A percentile compares a stretch with the other conserved stretches of the same genome.
Evolutionary conservation across 2,888 invertebrate species (phyloP).

Genomic region (Syrista parreyssii): DNA sequence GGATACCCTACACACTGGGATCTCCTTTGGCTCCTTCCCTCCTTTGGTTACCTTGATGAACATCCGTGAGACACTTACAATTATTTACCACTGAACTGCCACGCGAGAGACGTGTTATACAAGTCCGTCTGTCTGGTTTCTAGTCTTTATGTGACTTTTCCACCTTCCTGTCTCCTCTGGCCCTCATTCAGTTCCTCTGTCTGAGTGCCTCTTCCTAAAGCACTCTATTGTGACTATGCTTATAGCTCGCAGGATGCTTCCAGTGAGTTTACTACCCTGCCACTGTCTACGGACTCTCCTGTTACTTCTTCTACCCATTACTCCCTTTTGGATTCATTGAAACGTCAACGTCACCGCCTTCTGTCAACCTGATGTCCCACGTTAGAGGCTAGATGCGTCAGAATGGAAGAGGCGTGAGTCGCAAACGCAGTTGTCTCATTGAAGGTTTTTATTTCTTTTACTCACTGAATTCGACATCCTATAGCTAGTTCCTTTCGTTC

Average conservation of each 20-base stretch:
- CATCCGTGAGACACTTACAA: background rate
- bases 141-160: background rate
- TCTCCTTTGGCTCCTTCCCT: background rate
- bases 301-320: background rate
- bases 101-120: background rate
- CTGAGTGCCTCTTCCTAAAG: background rate
- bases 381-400: background rate
- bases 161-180: background rate
- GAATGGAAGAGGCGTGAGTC: background rate
- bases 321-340: background rate
- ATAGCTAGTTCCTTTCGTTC: background rate
- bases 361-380: conserved; percentile 1
- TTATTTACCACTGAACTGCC: background rate
- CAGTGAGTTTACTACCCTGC: background rate
- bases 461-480: background rate
- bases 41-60: background rate
- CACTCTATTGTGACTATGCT: background rate
- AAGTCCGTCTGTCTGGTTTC: background rate
- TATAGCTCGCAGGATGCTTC: background rate
- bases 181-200: background rate
- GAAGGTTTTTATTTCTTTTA: background rate
- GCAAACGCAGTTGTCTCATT: background rate
- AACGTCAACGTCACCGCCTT: conserved; percentile 1
- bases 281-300: background rate
- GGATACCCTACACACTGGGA: background rate